Evolutionary conservation across 2,113 vertebrate species (phyloP).

Genomic region (Leucopsar rothschildi): DNA sequence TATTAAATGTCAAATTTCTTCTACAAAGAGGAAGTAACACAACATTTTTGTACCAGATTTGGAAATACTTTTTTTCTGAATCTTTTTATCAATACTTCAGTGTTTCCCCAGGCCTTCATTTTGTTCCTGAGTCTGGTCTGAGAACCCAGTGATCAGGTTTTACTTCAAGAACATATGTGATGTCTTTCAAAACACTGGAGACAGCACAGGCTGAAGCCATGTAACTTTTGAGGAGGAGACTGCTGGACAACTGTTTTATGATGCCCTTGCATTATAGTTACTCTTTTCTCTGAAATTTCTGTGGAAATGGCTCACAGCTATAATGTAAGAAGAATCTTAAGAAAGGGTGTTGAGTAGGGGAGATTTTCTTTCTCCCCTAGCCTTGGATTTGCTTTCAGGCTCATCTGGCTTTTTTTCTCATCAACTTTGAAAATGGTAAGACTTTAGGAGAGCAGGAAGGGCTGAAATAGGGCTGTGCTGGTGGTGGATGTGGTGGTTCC

Average conservation of each 20-base stretch:
- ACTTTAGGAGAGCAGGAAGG: background rate
- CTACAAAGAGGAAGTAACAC: background rate
- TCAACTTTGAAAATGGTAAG: background rate
- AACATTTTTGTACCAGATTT: background rate
- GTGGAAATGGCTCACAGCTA: background rate
- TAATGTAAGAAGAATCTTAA: background rate
- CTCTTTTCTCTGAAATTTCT: background rate
- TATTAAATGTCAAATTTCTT: background rate
- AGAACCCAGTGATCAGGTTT: background rate
- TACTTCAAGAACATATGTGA: background rate
- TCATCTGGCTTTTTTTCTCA: background rate
- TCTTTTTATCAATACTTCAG: background rate
- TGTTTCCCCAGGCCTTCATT: background rate
- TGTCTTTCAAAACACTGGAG: background rate
- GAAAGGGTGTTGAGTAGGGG: background rate
- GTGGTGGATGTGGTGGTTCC: background rate
- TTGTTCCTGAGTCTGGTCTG: background rate
- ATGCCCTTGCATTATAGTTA: background rate
- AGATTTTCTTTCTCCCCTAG: background rate
- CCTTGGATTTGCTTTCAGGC: background rate
- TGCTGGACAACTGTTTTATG: background rate
- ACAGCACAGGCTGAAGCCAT: background rate
- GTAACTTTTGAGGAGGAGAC: background rate
- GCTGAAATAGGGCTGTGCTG: background rate
- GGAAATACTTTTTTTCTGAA: background rate